Conservation (phyloP, 2,113 vertebrate species). For the Notarius quadriscutis region DNA sequence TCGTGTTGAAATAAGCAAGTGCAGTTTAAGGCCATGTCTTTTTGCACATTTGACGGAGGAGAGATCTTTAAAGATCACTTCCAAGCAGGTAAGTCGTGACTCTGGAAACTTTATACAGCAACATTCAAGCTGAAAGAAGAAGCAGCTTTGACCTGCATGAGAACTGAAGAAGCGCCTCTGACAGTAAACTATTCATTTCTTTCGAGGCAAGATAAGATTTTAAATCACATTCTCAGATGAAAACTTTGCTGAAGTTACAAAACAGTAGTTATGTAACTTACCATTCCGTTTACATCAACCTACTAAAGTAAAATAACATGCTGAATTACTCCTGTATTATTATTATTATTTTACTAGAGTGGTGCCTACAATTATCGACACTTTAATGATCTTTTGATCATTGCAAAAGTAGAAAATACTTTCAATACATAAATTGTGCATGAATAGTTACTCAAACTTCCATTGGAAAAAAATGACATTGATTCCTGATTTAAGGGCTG, state of each 20-base stretch:
- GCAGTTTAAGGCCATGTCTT: conserved; percentile 72
- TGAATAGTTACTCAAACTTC: too few relatives aligned
- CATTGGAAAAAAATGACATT: too few relatives aligned
- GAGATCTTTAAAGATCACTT: conserved; percentile 85
- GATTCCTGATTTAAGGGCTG: too few relatives aligned
- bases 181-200: neutral
- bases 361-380: too few relatives aligned
- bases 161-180: neutral
- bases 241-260: too few relatives aligned
- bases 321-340: too few relatives aligned
- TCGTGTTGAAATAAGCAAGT: neutral
- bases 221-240: neutral
- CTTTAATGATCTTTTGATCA: too few relatives aligned
- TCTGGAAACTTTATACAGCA: neutral
- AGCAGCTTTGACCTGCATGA: neutral
- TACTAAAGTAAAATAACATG: neutral
- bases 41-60: conserved; percentile 77
- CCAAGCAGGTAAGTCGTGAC: conserved; percentile 72
- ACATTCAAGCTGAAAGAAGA: neutral
- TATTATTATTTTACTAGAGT: too few relatives aligned
- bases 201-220: neutral
- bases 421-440: too few relatives aligned
- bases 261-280: too few relatives aligned
- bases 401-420: too few relatives aligned
- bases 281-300: too few relatives aligned